Evolutionary conservation across 2,113 vertebrate species (phyloP).

Genomic region (Lates calcarifer): DNA sequence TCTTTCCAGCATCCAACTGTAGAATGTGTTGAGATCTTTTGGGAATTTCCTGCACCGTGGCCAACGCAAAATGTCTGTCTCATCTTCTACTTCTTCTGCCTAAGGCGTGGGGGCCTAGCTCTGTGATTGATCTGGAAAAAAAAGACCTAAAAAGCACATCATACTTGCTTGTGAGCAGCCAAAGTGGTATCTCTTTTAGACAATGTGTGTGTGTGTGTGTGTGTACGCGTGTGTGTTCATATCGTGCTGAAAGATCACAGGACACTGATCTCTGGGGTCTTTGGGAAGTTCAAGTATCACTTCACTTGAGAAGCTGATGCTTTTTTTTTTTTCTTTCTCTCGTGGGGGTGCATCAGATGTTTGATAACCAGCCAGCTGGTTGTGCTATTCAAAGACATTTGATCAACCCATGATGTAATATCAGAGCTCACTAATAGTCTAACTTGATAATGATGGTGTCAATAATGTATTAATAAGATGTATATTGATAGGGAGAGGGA

Average conservation of each 20-base stretch:
- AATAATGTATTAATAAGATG: conserved; percentile 75
- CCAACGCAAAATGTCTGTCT: conserved; percentile 27
- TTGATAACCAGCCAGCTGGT: conserved; percentile 56
- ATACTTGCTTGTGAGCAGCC: conserved; percentile 44
- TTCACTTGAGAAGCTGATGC: conserved; percentile 57
- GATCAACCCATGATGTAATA: conserved; percentile 68
- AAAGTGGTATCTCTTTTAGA: conserved; percentile 71
- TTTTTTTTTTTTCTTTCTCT: conserved; percentile 42
- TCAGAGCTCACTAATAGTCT: conserved; percentile 75
- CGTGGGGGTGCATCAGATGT: conserved; percentile 63
- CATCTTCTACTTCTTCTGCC: conserved; percentile 13
- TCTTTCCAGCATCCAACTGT: conserved; percentile 25
- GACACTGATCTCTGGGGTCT: conserved; percentile 52
- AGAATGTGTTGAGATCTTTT: conserved; percentile 25
- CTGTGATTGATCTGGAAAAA: conserved; percentile 35
- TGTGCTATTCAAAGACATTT: conserved; percentile 67
- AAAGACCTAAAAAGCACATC: conserved; percentile 53
- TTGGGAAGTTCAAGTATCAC: conserved; percentile 52
- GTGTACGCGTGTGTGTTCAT: conserved; percentile 54
- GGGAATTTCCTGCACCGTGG: conserved; percentile 18
- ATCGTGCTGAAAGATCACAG: conserved; percentile 67
- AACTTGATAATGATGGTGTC: conserved; percentile 69
- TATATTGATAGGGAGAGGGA: conserved; percentile 62
- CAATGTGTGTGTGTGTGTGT: conserved; percentile 66
- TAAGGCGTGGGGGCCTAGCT: background rate